phyloP scores from a whole-genome alignment of 2,888 invertebrate genomes.

The Epirrhoe alternata region DNA sequence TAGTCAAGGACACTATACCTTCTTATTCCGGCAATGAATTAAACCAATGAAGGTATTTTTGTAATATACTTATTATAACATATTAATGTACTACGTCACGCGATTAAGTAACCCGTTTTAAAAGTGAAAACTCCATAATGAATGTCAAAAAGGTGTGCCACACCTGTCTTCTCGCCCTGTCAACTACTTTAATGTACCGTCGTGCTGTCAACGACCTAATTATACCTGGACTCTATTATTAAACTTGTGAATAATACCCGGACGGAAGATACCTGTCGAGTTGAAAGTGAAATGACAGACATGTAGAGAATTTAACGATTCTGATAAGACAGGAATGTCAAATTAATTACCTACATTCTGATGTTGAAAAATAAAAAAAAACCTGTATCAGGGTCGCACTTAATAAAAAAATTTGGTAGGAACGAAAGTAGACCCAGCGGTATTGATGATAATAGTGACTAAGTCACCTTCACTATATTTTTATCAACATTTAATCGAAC shows the following conservation, averaged over 20 bases:
- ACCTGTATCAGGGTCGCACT: neutral
- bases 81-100: neutral
- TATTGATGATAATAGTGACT: too few relatives aligned
- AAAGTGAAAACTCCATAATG: constrained; percentile 67
- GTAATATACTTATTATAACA: neutral
- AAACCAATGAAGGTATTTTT: neutral
- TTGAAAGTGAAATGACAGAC: neutral
- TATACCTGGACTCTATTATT: constrained; percentile 61
- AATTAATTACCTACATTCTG: neutral
- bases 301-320: neutral
- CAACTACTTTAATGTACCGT: constrained; percentile 52
- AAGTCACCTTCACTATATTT: too few relatives aligned
- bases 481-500: too few relatives aligned
- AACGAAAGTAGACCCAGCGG: neutral
- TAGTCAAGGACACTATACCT: neutral
- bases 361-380: neutral
- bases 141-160: constrained; percentile 53
- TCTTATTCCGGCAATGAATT: constrained; percentile 1
- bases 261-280: constrained; percentile 18
- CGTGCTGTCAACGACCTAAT: constrained; percentile 63
- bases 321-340: neutral
- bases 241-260: constrained; percentile 30
- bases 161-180: constrained; percentile 54
- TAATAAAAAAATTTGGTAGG: neutral
- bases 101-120: constrained; percentile 31